A percentile compares a stretch with the other conserved stretches of the same genome.
phyloP scores from a whole-genome alignment of 2,888 invertebrate genomes.

The Acanthacorydalis orientalis region DNA sequence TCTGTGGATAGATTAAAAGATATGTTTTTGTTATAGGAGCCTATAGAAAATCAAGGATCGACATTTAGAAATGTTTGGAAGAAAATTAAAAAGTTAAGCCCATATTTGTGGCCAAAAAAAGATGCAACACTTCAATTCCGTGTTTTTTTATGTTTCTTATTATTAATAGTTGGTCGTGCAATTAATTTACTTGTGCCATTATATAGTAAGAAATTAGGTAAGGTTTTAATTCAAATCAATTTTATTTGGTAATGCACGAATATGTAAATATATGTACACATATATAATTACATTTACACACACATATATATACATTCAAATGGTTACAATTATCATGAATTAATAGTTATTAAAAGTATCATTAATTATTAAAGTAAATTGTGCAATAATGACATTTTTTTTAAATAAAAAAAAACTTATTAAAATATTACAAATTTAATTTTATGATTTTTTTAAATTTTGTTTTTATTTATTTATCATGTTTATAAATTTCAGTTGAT shows the following conservation, averaged over 20 bases:
- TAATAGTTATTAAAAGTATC: too few relatives aligned
- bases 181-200: constrained; percentile 87
- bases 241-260: neutral
- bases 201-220: constrained; percentile 83
- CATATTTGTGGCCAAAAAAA: constrained; percentile 90
- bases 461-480: constrained; percentile 4
- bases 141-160: constrained; percentile 63
- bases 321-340: too few relatives aligned
- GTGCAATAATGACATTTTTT: too few relatives aligned
- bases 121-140: constrained; percentile 57
- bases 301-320: too few relatives aligned
- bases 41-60: constrained; percentile 40
- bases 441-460: neutral
- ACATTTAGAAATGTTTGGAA: constrained; percentile 65
- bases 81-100: constrained; percentile 64
- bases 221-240: constrained; percentile 16
- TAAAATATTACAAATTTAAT: neutral
- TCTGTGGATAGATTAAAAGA: constrained; percentile 2
- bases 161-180: constrained; percentile 63
- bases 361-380: too few relatives aligned
- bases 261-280: too few relatives aligned
- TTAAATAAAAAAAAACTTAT: too few relatives aligned
- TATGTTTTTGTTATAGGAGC: constrained; percentile 18
- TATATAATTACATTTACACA: too few relatives aligned
- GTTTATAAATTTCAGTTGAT: constrained; percentile 45